Percentiles rank a stretch among this genome's conserved stretches.
phyloP scores from a whole-genome alignment of 1,140 invertebrate species.

The Dendrolimus punctatus region DNA sequence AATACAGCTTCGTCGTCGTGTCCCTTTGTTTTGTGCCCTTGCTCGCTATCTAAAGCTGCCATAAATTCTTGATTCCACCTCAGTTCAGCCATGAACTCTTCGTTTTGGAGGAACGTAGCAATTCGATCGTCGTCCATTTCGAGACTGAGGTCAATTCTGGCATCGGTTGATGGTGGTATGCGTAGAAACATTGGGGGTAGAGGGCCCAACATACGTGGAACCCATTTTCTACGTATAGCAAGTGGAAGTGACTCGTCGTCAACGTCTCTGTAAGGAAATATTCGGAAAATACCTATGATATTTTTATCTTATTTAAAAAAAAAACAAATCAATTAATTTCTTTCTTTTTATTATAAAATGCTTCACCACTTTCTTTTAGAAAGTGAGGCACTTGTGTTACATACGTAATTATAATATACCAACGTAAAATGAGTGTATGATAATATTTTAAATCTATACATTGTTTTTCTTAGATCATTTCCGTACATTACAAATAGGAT shows the following conservation, averaged over 20 bases:
- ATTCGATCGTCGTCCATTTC: slow-evolving; percentile 83
- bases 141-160: slow-evolving; percentile 53
- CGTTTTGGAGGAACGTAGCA: slow-evolving; percentile 91
- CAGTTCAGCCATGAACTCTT: slow-evolving; percentile 92
- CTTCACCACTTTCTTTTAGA: too few species aligned
- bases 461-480: too few species aligned
- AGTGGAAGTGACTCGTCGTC: slow-evolving; percentile 56
- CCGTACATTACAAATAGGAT: too few species aligned
- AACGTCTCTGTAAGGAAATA: slow-evolving; percentile 40
- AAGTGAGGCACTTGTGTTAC: too few species aligned
- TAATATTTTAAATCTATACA: too few species aligned
- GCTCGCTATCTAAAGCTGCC: slow-evolving; percentile 85
- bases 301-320: too few species aligned
- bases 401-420: too few species aligned
- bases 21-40: slow-evolving; percentile 68
- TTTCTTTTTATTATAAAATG: too few species aligned
- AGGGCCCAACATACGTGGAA: slow-evolving; percentile 86
- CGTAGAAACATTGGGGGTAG: slow-evolving; percentile 87
- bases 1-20: slow-evolving; percentile 87
- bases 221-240: slow-evolving; percentile 76
- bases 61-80: slow-evolving; percentile 93
- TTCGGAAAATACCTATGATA: too few species aligned
- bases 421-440: too few species aligned
- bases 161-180: slow-evolving; percentile 67
- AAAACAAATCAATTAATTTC: too few species aligned